Percentiles rank a stretch among this genome's conserved stretches.
Evolutionary conservation across 2,797 vertebrate genomes (phyloP).

Genomic region (Neomorphus geoffroyi): DNA sequence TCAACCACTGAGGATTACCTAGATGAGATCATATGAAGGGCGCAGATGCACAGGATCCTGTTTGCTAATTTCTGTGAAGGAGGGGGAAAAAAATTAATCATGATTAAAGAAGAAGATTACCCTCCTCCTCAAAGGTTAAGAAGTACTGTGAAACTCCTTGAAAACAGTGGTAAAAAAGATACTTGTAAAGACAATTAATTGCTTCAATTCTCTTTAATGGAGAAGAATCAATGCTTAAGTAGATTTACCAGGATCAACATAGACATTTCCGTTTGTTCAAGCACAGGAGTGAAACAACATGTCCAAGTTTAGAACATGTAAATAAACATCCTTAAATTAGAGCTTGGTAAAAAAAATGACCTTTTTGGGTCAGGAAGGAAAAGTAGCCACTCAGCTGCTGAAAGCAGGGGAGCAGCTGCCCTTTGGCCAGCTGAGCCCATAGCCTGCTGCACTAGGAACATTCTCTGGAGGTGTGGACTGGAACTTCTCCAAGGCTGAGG

Average conservation of each 20-base stretch:
- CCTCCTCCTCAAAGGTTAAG: not conserved
- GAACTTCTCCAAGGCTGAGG: not conserved
- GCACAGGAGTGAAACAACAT: not conserved
- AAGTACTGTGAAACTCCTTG: not conserved
- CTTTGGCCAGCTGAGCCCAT: not conserved
- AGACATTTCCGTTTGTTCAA: not conserved
- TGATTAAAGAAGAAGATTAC: not conserved
- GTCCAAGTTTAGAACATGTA: not conserved
- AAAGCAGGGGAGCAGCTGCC: not conserved
- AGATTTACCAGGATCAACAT: not conserved
- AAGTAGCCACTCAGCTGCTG: not conserved
- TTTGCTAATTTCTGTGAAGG: not conserved
- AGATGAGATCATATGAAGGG: too few relatives aligned
- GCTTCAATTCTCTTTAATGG: not conserved
- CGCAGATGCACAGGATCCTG: not conserved
- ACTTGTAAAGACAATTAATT: not conserved
- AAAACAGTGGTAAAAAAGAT: not conserved
- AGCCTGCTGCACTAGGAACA: not conserved
- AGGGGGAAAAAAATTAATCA: not conserved
- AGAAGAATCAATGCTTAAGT: not conserved
- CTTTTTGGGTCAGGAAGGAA: not conserved
- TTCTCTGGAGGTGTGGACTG: rapidly evolving
- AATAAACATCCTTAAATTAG: not conserved
- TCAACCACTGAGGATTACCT: not conserved
- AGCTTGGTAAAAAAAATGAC: not conserved